Evolutionary conservation across 2,113 vertebrate species (phyloP).

Genomic region (Hipposideros armiger): DNA sequence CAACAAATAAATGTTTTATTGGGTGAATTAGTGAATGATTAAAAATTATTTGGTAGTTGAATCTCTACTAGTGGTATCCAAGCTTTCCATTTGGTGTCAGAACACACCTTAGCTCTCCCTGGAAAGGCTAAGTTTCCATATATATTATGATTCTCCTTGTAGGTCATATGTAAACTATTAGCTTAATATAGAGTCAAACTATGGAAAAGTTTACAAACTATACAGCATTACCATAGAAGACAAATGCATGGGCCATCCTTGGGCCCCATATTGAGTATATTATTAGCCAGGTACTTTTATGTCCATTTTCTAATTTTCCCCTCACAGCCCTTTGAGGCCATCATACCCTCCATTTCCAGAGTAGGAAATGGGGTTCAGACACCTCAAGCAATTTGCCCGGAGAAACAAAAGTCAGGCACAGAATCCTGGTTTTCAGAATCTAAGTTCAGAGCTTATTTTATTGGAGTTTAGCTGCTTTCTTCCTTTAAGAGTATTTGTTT

Average conservation of each 20-base stretch:
- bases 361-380: background rate
- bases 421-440: background rate
- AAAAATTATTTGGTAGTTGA: background rate
- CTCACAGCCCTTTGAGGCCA: background rate
- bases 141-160: background rate
- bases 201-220: background rate
- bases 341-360: background rate
- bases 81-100: background rate
- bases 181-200: background rate
- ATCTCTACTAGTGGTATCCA: background rate
- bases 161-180: background rate
- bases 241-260: background rate
- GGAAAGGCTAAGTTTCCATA: background rate
- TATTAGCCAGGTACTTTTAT: background rate
- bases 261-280: background rate
- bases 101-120: background rate
- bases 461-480: background rate
- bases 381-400: background rate
- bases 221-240: background rate
- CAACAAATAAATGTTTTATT: background rate
- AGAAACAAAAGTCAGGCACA: background rate
- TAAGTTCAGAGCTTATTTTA: background rate
- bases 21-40: background rate
- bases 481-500: slow-evolving; percentile 42
- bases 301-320: background rate